These are phyloP conservation scores for Tupaia tana DNA, from an alignment of 2,113 vertebrate genomes.

Conservation along the genomic window DNA sequence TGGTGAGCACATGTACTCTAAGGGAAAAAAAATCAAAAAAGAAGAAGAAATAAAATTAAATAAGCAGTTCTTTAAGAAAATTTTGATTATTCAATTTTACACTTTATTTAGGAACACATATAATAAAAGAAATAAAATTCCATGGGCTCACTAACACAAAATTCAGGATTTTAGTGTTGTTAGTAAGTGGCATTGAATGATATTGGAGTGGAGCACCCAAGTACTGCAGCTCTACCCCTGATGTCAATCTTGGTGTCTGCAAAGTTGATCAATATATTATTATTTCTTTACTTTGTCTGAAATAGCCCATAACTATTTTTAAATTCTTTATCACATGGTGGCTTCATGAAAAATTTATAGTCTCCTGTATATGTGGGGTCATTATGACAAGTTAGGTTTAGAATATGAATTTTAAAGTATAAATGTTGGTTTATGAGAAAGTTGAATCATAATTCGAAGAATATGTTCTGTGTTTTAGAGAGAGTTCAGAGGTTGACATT, in stretches of 20 bases:
- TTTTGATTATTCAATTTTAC: neutral
- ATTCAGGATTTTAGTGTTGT: neutral
- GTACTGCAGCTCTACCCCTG: neutral
- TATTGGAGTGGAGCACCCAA: neutral
- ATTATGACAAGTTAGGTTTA: neutral
- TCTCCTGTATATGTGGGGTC: neutral
- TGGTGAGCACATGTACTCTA: no score
- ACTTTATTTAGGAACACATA: neutral
- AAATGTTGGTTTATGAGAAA: conserved; percentile 35
- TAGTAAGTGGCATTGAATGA: neutral
- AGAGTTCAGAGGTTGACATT: conserved; percentile 58
- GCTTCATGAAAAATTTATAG: neutral
- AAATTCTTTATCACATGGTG: neutral
- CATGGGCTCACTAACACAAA: neutral
- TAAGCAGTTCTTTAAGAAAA: no score
- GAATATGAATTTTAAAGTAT: neutral
- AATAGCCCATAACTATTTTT: conserved; percentile 37
- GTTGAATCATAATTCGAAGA: conserved; percentile 41
- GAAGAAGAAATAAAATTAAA: no score
- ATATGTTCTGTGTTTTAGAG: conserved; percentile 7
- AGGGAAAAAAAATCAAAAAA: no score
- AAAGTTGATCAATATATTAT: neutral
- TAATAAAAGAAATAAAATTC: neutral
- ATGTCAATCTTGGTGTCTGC: neutral
- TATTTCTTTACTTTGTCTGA: conserved; percentile 8